These are phyloP conservation scores for Takifugu bimaculatus DNA, from an alignment of 2,113 vertebrate genomes.

Conservation along the genomic window DNA sequence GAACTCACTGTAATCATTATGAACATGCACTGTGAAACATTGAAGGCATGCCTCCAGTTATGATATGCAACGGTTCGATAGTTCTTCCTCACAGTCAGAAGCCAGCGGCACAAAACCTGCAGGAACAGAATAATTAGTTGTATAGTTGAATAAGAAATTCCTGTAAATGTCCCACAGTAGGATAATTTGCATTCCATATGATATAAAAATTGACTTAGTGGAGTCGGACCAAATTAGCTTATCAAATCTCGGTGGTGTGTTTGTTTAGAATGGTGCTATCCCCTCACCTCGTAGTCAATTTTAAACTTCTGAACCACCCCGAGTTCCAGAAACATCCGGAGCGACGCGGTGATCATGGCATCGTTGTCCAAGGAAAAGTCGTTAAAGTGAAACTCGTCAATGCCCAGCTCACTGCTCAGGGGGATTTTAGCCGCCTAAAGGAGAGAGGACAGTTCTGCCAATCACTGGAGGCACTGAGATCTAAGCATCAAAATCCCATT, in stretches of 20 bases:
- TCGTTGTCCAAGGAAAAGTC: slow-evolving; percentile 80
- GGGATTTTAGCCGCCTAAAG: slow-evolving; percentile 78
- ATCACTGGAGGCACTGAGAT: slow-evolving; percentile 9
- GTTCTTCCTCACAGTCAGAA: slow-evolving; percentile 81
- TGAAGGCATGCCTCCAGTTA: slow-evolving; percentile 82
- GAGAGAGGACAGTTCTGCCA: slow-evolving; percentile 38
- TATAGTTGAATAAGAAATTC: background rate
- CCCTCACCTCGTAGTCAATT: slow-evolving; percentile 77
- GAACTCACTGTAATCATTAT: slow-evolving; percentile 76
- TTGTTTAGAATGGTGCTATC: background rate
- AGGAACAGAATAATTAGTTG: background rate
- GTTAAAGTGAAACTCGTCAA: slow-evolving; percentile 78
- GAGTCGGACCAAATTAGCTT: too few species aligned
- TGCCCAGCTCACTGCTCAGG: slow-evolving; percentile 74
- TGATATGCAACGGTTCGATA: slow-evolving; percentile 80
- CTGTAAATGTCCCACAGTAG: too few species aligned
- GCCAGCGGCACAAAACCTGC: slow-evolving; percentile 80
- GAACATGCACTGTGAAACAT: slow-evolving; percentile 81
- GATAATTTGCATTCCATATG: too few species aligned
- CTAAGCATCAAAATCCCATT: background rate
- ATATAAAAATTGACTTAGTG: too few species aligned
- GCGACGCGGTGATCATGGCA: slow-evolving; percentile 79
- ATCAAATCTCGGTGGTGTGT: background rate
- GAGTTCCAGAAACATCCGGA: slow-evolving; percentile 79
- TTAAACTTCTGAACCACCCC: slow-evolving; percentile 78